Percentiles rank a stretch among this genome's conserved stretches.
phyloP scores from a whole-genome alignment of 2,888 invertebrate genomes.

The Drosophila gaucha region DNA sequence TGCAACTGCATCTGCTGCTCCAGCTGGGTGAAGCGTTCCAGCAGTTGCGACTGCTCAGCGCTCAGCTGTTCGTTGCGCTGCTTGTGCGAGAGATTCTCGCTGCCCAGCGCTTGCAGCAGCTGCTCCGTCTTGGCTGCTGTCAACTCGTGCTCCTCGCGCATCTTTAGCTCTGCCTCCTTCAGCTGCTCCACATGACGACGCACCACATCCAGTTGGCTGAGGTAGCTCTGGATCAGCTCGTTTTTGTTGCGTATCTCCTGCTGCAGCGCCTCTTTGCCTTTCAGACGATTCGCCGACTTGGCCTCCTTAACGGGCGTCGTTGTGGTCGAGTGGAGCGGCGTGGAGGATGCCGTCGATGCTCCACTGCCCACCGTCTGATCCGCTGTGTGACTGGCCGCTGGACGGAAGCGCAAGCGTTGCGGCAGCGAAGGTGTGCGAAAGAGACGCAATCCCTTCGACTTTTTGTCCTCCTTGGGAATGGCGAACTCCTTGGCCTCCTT shows the following conservation, averaged over 20 bases:
- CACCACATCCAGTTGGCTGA: conserved; percentile 85
- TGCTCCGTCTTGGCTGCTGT: conserved; percentile 74
- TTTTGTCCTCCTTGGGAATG: conserved; percentile 83
- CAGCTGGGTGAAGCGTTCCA: conserved; percentile 61
- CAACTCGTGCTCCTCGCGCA: conserved; percentile 76
- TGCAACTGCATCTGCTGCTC: conserved; percentile 71
- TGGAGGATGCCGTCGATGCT: conserved; percentile 77
- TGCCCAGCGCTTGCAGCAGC: conserved; percentile 74
- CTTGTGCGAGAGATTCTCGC: conserved; percentile 75
- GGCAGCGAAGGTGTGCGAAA: conserved; percentile 84
- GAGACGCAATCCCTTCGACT: conserved; percentile 81
- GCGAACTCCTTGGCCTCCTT: conserved; percentile 83
- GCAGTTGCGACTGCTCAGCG: conserved; percentile 62
- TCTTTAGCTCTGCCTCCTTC: conserved; percentile 80
- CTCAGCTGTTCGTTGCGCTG: conserved; percentile 72
- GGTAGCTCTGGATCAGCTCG: conserved; percentile 85
- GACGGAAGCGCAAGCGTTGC: conserved; percentile 83
- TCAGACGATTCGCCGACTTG: conserved; percentile 84
- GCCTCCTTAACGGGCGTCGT: conserved; percentile 83
- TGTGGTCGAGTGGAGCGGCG: conserved; percentile 79
- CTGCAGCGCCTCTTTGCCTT: conserved; percentile 85
- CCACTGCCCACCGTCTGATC: conserved; percentile 38
- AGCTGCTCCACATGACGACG: conserved; percentile 85
- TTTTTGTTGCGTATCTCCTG: conserved; percentile 86
- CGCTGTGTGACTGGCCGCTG: conserved; percentile 50